Conservation (phyloP, 2,888 invertebrate species). For the Subacronicta megacephala region DNA sequence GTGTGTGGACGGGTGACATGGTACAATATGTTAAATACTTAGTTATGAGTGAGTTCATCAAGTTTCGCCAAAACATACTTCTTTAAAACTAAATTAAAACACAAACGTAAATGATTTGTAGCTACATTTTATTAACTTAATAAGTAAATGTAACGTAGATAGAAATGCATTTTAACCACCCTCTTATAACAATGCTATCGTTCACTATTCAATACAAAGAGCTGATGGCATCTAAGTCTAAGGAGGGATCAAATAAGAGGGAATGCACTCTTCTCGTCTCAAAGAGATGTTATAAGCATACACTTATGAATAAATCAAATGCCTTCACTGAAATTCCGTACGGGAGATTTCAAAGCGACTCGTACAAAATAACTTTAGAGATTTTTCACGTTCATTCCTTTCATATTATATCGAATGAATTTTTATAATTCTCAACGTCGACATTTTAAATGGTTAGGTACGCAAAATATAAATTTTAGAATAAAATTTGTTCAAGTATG, state of each 20-base stretch:
- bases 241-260: slow-evolving; percentile 3
- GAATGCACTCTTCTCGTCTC: slow-evolving; percentile 19
- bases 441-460: slow-evolving; percentile 1
- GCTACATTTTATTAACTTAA: no score
- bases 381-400: slow-evolving; percentile 27
- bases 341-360: slow-evolving; percentile 24
- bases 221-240: neutral
- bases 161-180: no score
- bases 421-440: slow-evolving; percentile 20
- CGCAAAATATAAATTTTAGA: neutral
- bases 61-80: no score
- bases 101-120: no score
- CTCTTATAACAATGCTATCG: no score
- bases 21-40: no score
- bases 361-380: slow-evolving; percentile 32
- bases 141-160: no score
- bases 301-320: slow-evolving; percentile 39
- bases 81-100: no score
- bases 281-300: slow-evolving; percentile 11
- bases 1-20: no score
- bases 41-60: no score
- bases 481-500: no score
- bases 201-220: neutral
- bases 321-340: slow-evolving; percentile 26
- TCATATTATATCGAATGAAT: slow-evolving; percentile 28